phyloP scores from a whole-genome alignment of 2,888 invertebrate genomes.

The Amiota minor region DNA sequence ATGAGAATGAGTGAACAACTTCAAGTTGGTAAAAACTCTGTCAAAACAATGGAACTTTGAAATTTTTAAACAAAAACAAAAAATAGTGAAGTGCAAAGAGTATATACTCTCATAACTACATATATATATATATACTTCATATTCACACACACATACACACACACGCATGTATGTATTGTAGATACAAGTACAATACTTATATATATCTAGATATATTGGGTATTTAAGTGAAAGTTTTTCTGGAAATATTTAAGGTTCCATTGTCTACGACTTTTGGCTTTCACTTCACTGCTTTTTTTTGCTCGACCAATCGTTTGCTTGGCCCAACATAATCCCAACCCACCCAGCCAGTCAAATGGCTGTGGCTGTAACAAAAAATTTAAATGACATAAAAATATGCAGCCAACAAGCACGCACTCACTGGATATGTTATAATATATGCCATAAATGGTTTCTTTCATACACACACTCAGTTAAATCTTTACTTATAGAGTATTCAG shows the following conservation, averaged over 20 bases:
- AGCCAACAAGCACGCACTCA: not conserved
- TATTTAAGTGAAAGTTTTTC: slow-evolving; percentile 35
- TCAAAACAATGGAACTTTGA: slow-evolving; percentile 53
- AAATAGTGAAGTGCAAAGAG: slow-evolving; percentile 33
- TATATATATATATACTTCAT: slow-evolving; percentile 5
- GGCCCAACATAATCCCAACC: not conserved
- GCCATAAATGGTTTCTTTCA: not conserved
- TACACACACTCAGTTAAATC: slow-evolving; percentile 15
- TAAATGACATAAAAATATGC: slow-evolving; percentile 56
- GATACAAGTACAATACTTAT: not conserved
- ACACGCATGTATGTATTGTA: not conserved
- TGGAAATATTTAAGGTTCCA: slow-evolving; percentile 20
- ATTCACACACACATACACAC: not conserved
- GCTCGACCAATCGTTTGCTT: not conserved
- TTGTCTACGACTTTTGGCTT: not conserved
- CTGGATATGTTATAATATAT: too few relatives aligned
- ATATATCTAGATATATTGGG: slow-evolving; percentile 9
- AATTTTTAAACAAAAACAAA: slow-evolving; percentile 51
- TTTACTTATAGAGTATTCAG: slow-evolving; percentile 4
- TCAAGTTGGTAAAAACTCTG: slow-evolving; percentile 54
- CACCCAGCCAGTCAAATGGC: slow-evolving; percentile 29
- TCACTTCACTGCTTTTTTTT: not conserved
- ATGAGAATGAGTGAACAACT: slow-evolving; percentile 37
- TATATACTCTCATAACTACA: slow-evolving; percentile 1
- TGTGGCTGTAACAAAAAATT: slow-evolving; percentile 39